A percentile compares a stretch with the other conserved stretches of the same genome.
Evolutionary conservation across 2,797 vertebrate genomes (phyloP).

Genomic region (Sparidentex hasta): DNA sequence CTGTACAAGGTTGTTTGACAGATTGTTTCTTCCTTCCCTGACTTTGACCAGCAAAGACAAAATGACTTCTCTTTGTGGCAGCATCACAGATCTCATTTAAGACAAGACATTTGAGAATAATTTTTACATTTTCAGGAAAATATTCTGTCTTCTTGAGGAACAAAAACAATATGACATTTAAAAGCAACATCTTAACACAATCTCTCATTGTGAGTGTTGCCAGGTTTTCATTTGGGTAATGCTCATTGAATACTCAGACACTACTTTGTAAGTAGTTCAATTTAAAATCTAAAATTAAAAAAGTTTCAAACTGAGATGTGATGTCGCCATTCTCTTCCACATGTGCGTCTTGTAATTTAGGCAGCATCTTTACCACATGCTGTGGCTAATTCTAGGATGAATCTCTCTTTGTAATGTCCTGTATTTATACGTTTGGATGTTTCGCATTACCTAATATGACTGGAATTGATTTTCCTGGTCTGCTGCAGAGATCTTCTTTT

Average conservation of each 20-base stretch:
- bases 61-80: background rate
- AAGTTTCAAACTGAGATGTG: background rate
- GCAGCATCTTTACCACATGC: background rate
- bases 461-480: background rate
- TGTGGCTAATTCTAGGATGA: background rate
- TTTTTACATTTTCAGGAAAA: background rate
- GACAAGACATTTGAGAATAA: background rate
- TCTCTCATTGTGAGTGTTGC: background rate
- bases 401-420: background rate
- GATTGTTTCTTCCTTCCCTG: conserved; percentile 3
- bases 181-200: background rate
- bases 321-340: background rate
- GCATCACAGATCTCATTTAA: background rate
- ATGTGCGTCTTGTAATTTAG: background rate
- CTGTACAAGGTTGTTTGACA: conserved; percentile 28
- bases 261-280: background rate
- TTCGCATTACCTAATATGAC: background rate
- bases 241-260: background rate
- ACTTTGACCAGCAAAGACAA: background rate
- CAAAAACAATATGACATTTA: background rate
- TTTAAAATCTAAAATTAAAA: too few species aligned
- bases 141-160: background rate
- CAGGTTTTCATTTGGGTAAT: conserved; percentile 2
- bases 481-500: background rate
- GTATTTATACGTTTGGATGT: background rate